phyloP scores from a whole-genome alignment of 2,113 vertebrate genomes.

The Ptilonorhynchus violaceus region DNA sequence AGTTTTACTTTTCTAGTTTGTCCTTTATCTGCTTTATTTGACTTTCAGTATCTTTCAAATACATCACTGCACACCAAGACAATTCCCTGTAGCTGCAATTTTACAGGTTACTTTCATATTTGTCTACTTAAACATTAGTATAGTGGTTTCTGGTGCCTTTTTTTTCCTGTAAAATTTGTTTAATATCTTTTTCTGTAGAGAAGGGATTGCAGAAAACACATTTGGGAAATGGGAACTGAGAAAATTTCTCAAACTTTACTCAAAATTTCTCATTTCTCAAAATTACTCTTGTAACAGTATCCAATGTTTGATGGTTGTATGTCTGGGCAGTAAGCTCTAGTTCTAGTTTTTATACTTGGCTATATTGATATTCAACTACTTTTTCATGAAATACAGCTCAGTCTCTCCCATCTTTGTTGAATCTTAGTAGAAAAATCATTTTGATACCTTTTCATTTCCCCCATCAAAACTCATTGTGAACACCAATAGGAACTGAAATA shows the following conservation, averaged over 20 bases:
- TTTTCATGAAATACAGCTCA: background rate
- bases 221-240: background rate
- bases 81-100: background rate
- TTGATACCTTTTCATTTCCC: background rate
- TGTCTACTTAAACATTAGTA: background rate
- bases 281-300: background rate
- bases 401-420: background rate
- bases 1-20: background rate
- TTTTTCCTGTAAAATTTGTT: background rate
- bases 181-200: background rate
- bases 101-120: background rate
- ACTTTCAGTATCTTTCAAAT: background rate
- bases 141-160: background rate
- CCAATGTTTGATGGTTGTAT: background rate
- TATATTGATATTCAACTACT: background rate
- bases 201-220: background rate
- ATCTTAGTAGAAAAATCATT: background rate
- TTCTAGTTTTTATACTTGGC: background rate
- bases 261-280: background rate
- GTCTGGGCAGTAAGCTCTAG: background rate
- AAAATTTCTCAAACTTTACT: background rate
- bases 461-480: background rate
- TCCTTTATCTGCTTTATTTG: background rate
- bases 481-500: background rate
- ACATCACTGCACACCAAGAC: background rate